Conservation (phyloP, 2,113 vertebrate genomes). For the Pterocles gutturalis region DNA sequence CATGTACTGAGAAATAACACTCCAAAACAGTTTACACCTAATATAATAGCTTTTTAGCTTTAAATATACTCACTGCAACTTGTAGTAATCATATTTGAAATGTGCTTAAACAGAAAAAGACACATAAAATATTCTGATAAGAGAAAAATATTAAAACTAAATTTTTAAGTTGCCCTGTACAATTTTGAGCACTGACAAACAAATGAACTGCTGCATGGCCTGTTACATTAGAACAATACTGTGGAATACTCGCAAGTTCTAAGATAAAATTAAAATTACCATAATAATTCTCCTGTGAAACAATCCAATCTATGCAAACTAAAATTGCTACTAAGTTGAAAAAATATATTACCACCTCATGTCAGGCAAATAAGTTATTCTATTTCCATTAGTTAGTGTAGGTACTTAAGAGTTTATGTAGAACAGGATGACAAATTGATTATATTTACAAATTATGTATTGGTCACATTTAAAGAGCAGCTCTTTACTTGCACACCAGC, state of each 20-base stretch:
- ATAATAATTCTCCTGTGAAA: conserved; percentile 67
- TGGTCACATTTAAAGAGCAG: conserved; percentile 2
- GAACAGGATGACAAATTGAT: conserved; percentile 35
- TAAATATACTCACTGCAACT: neutral
- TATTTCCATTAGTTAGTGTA: conserved; percentile 17
- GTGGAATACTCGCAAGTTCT: conserved; percentile 53
- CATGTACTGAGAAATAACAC: conserved; percentile 1
- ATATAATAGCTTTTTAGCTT: neutral
- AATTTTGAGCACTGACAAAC: conserved; percentile 27
- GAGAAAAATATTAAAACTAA: neutral
- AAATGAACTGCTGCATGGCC: conserved; percentile 11
- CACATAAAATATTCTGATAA: neutral
- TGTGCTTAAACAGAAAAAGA: neutral
- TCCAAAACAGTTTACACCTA: neutral
- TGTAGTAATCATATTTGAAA: conserved; percentile 23
- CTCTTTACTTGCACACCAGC: neutral
- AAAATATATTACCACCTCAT: conserved; percentile 50
- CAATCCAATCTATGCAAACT: conserved; percentile 47
- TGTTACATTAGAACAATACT: conserved; percentile 56
- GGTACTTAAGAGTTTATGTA: conserved; percentile 44
- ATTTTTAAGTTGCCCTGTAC: conserved; percentile 35
- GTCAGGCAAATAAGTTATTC: conserved; percentile 55
- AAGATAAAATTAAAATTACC: conserved; percentile 70
- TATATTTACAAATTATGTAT: conserved; percentile 35
- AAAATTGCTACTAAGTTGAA: conserved; percentile 23